Conservation (phyloP, 2,888 invertebrate genomes). For the Eugnorisma glareosa region DNA sequence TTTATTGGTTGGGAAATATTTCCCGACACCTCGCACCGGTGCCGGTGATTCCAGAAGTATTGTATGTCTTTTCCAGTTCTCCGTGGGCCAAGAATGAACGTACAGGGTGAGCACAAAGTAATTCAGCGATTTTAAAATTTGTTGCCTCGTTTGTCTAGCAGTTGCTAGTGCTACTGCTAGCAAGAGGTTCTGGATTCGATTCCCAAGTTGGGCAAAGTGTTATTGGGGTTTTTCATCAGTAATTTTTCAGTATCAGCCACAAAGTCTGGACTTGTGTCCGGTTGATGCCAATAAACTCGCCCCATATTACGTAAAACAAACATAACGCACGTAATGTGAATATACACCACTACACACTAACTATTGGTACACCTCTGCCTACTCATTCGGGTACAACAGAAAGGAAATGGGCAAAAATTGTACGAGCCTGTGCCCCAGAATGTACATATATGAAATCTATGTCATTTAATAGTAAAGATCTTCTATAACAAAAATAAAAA, state of each 20-base stretch:
- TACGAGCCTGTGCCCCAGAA: no score
- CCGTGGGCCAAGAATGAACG: background rate
- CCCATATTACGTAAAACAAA: background rate
- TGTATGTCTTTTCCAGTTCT: constrained; percentile 38
- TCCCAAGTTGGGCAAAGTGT: background rate
- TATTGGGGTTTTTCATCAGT: background rate
- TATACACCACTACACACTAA: background rate
- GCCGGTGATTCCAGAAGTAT: constrained; percentile 37
- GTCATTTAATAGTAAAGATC: no score
- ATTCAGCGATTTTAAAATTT: background rate
- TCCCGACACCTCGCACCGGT: constrained; percentile 19
- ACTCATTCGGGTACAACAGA: background rate
- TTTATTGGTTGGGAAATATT: constrained; percentile 58
- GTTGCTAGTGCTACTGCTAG: background rate
- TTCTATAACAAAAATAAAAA: no score
- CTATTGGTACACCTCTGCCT: background rate
- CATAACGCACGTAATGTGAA: background rate
- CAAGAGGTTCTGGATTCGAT: background rate
- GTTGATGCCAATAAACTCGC: background rate
- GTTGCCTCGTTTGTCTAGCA: background rate
- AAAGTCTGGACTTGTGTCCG: background rate
- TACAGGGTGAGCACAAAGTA: background rate
- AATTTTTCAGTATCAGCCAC: background rate
- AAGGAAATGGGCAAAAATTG: no score
- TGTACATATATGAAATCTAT: no score